These are phyloP conservation scores for Tetrax tetrax DNA, from an alignment of 2,113 vertebrate species.

Conservation along the genomic window DNA sequence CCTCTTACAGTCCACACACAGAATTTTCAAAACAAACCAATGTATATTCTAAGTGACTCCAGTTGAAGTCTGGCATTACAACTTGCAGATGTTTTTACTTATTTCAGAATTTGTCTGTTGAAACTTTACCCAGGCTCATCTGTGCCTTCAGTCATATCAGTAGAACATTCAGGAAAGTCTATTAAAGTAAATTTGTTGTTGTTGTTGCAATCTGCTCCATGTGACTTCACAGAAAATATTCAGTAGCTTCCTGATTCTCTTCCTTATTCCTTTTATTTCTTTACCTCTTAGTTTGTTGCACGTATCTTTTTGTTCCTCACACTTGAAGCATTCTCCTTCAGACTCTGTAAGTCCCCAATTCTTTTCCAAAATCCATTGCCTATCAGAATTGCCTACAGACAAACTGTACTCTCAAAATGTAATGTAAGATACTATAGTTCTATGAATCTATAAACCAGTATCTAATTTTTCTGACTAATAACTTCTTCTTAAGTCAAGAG, in stretches of 20 bases:
- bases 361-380: not conserved
- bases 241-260: not conserved
- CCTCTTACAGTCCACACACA: not conserved
- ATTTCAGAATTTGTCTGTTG: not conserved
- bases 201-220: not conserved
- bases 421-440: not conserved
- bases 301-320: not conserved
- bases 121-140: not conserved
- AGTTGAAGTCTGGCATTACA: not conserved
- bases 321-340: not conserved
- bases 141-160: not conserved
- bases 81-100: not conserved
- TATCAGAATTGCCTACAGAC: not conserved
- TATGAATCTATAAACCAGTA: not conserved
- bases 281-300: not conserved
- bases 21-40: not conserved
- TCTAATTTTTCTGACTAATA: not conserved
- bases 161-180: not conserved
- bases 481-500: not conserved
- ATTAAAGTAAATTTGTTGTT: not conserved
- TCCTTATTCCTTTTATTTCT: not conserved
- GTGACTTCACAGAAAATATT: not conserved
- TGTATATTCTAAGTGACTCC: not conserved
- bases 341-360: not conserved
- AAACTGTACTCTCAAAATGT: not conserved